Percentiles rank a stretch among this genome's conserved stretches.
phyloP scores from a whole-genome alignment of 2,888 invertebrate genomes.

The Nudaria mundana region DNA sequence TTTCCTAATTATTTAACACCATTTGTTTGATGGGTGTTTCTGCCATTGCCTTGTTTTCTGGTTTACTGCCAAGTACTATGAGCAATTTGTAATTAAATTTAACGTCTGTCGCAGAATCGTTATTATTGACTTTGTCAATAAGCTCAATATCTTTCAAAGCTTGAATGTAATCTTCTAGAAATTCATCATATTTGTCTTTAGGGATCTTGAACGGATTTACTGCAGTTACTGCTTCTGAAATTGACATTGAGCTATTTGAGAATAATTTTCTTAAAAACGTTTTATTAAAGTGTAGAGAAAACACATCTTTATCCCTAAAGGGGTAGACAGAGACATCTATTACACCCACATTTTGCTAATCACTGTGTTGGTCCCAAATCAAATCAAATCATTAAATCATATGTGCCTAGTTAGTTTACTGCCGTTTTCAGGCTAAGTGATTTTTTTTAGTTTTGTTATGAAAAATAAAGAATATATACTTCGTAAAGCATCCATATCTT shows the following conservation, averaged over 20 bases:
- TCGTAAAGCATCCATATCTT: constrained; percentile 79
- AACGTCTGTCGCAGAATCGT: constrained; percentile 50
- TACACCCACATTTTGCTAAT: too few species aligned
- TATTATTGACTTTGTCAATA: constrained; percentile 56
- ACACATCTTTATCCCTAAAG: too few species aligned
- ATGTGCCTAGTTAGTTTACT: too few species aligned
- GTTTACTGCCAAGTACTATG: constrained; percentile 22
- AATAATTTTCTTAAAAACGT: background rate
- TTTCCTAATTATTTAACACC: background rate
- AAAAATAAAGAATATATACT: constrained; percentile 80
- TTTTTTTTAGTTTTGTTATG: too few species aligned
- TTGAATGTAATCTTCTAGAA: constrained; percentile 69
- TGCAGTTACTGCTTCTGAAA: constrained; percentile 84
- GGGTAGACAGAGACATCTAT: too few species aligned
- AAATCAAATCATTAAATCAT: background rate
- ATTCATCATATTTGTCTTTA: constrained; percentile 37
- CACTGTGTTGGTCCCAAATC: too few species aligned
- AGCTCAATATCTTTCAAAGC: constrained; percentile 71
- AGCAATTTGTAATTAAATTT: constrained; percentile 22
- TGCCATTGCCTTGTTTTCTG: constrained; percentile 8
- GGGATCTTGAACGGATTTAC: constrained; percentile 48
- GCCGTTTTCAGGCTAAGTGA: too few species aligned
- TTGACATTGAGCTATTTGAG: background rate
- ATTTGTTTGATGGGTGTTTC: background rate
- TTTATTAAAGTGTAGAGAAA: too few species aligned